These are phyloP conservation scores for Dendrophyllia cribrosa DNA, from an alignment of 64 coral and sea anemone species.

Conservation along the genomic window DNA sequence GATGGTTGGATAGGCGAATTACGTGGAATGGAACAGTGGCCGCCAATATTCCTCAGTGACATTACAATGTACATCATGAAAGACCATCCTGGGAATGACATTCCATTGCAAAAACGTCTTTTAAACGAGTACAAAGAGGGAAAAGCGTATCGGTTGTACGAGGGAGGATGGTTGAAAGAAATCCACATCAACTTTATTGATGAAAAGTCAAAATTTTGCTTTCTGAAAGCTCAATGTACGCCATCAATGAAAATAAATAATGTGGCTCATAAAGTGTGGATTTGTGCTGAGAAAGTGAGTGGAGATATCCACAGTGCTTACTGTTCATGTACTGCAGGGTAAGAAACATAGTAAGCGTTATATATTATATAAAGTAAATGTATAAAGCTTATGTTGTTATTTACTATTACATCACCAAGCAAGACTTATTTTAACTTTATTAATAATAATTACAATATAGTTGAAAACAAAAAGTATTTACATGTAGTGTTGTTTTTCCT, in stretches of 20 bases:
- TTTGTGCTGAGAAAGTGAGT: slow-evolving; percentile 51
- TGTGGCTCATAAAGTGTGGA: slow-evolving; percentile 48
- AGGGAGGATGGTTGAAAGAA: slow-evolving; percentile 65
- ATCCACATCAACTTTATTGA: slow-evolving; percentile 41
- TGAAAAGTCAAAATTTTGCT: slow-evolving; percentile 20
- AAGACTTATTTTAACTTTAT: no score
- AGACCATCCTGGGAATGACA: not conserved
- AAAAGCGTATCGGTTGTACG: slow-evolving; percentile 70
- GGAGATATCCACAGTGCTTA: not conserved
- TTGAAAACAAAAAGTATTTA: no score
- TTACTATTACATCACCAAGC: no score
- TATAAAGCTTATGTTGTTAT: no score
- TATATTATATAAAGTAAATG: no score
- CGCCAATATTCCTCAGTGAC: slow-evolving; percentile 53
- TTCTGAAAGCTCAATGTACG: slow-evolving; percentile 55
- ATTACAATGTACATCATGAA: slow-evolving; percentile 15
- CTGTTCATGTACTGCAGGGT: slow-evolving; percentile 65
- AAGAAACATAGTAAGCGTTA: not conserved
- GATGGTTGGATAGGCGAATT: slow-evolving; percentile 53
- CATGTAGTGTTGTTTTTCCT: no score
- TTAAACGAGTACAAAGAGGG: slow-evolving; percentile 78
- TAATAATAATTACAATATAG: no score
- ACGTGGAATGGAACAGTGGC: slow-evolving; percentile 53
- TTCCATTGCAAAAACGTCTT: slow-evolving; percentile 46
- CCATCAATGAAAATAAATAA: slow-evolving; percentile 63